Conservation (phyloP, 2,888 invertebrate genomes). For the Petrolisthes manimaculis region DNA sequence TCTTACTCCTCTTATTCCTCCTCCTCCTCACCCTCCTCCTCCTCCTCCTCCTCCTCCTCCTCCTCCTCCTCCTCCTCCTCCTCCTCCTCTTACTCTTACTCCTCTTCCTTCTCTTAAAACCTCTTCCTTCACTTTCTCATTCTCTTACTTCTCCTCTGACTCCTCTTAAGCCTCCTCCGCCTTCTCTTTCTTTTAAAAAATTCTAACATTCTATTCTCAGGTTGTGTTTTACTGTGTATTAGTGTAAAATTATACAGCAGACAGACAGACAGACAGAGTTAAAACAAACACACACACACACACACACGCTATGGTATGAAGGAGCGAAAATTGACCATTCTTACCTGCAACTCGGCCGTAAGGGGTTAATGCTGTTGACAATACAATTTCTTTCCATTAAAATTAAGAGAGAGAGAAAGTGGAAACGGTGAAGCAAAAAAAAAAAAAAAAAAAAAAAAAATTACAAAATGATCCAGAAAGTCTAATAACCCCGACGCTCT, state of each 20-base stretch:
- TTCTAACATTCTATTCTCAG: too few species aligned
- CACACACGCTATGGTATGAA: too few species aligned
- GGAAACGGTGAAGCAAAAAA: too few species aligned
- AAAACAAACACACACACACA: too few species aligned
- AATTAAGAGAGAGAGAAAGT: too few species aligned
- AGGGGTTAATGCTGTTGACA: not conserved
- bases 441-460: too few species aligned
- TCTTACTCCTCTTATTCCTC: too few species aligned
- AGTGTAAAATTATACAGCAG: too few species aligned
- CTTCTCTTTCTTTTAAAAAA: not conserved
- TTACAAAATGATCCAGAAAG: not conserved
- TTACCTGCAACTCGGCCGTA: not conserved
- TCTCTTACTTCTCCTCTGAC: not conserved
- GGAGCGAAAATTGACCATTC: not conserved
- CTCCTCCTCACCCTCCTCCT: too few species aligned
- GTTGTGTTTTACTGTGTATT: too few species aligned
- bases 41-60: not conserved
- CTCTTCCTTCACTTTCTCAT: not conserved
- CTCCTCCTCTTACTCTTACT: not conserved
- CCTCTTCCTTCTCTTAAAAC: not conserved
- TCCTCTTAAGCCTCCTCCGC: not conserved
- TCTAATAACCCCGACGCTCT: not conserved
- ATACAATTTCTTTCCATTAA: too few species aligned
- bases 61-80: not conserved
- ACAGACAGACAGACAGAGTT: too few species aligned